phyloP scores from a whole-genome alignment of 1,140 invertebrate species.

The Brachionus paranguensis region DNA sequence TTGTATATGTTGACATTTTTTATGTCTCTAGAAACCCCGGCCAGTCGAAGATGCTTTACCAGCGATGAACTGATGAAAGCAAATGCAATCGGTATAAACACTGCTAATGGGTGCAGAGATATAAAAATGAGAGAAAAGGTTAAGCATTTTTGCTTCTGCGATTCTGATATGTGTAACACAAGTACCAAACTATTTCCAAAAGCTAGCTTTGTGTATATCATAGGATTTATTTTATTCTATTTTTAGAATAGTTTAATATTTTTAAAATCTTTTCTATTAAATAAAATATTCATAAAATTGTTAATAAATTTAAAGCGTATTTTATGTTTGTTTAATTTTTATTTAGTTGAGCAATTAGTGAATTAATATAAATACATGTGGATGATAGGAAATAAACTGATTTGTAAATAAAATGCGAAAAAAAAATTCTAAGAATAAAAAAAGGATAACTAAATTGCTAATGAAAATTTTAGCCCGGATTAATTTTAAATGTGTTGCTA shows the following conservation, averaged over 20 bases:
- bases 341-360: background rate
- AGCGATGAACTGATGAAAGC: constrained; percentile 40
- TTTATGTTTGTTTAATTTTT: background rate
- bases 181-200: background rate
- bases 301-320: background rate
- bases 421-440: background rate
- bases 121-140: constrained; percentile 41
- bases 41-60: constrained; percentile 37
- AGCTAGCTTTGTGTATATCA: background rate
- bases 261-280: background rate
- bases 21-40: background rate
- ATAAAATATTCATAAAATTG: background rate
- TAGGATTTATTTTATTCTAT: background rate
- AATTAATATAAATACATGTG: background rate
- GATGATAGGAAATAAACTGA: background rate
- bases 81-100: constrained; percentile 35
- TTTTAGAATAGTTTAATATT: background rate
- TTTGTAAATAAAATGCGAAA: background rate
- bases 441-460: background rate
- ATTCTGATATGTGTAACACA: constrained; percentile 36
- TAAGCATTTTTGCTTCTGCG: constrained; percentile 40
- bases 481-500: background rate
- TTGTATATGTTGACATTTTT: background rate
- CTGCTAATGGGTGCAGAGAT: constrained; percentile 38
- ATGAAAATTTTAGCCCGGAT: background rate